Base-by-base conservation (phyloP, 2,888 invertebrate species). In the Chesias legatella region DNA sequence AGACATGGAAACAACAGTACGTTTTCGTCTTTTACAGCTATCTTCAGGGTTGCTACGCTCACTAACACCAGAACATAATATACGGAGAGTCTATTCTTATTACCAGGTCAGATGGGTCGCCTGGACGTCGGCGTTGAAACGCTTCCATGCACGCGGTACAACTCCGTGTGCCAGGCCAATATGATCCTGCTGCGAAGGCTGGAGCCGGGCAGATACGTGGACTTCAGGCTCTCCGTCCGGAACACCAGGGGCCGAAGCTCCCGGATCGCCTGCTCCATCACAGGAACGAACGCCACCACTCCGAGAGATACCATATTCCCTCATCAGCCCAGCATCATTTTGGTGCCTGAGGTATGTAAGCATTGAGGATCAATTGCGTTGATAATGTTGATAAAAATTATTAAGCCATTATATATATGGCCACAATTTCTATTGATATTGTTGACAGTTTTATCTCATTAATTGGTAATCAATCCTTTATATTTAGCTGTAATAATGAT, bases 111-210 rank as follows among this genome's bases (percentile, higher is more conserved):
- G 75, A 92, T 92, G 65, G 92, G 94, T 57, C 92, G 93, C 49
- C 92, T 94, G 42, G 92, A 94, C 65, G 92, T 96, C 52, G 91
- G 92, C 58, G 90, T 96, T 51, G 94, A 95, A 71, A 92, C 93
- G 56, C 90, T 96, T 43, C 95, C 95, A 31, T 96, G 96, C 86
- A 94, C 94, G 43, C 90, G 93, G 55, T 94, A 95, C 84, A 95
- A 96, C 86, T 95, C 95, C 34, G 93, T 95, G 61, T 96, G 96
- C 80, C 95, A 96, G 78, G 96, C 96, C 40, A 96, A 96, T 79
- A 93, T 97, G 58, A 91, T 95, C 53, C 88, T 97, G 51, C 91
- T 93, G 53, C 90, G 93, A 60, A 89, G 93, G 49, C 82, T 97
- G 60, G 94, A 94, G 73, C 91, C 93, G 0, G 95, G 94, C n/a